phyloP scores from a whole-genome alignment of 2,888 invertebrate species.

The Ditylenchus weischeri region DNA sequence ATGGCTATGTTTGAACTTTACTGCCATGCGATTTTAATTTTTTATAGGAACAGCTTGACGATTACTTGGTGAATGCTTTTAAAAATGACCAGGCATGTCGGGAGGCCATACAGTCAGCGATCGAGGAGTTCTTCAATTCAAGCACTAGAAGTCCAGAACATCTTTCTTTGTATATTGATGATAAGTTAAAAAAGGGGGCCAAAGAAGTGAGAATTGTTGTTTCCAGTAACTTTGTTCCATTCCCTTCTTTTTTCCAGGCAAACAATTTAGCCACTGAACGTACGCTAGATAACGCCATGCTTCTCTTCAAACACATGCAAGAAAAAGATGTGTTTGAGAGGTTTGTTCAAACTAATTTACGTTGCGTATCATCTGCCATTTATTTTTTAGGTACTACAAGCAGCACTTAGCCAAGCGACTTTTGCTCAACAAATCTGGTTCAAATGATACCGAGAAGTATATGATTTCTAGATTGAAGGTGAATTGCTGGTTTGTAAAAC shows the following conservation, averaged over 20 bases:
- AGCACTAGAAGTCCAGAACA: slow-evolving; percentile 91
- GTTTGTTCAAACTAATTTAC: neutral
- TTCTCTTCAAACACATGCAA: slow-evolving; percentile 93
- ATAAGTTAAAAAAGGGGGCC: slow-evolving; percentile 80
- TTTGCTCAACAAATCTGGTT: slow-evolving; percentile 93
- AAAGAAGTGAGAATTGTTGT: slow-evolving; percentile 66
- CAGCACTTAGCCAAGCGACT: slow-evolving; percentile 95
- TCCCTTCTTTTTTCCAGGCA: slow-evolving; percentile 20
- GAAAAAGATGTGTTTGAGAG: slow-evolving; percentile 99
- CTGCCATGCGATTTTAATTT: too few relatives aligned
- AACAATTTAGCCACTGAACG: slow-evolving; percentile 84
- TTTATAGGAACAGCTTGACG: too few relatives aligned
- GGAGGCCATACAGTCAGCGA: slow-evolving; percentile 72
- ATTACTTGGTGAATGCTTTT: slow-evolving; percentile 79
- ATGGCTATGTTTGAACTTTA: slow-evolving; percentile 68
- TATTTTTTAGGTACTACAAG: slow-evolving; percentile 77
- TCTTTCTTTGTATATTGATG: slow-evolving; percentile 95
- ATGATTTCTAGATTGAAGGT: slow-evolving; percentile 98
- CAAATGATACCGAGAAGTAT: slow-evolving; percentile 98
- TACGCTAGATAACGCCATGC: slow-evolving; percentile 97
- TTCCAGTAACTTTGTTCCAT: too few relatives aligned
- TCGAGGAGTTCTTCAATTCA: slow-evolving; percentile 82
- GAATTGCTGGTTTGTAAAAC: neutral
- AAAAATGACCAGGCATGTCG: slow-evolving; percentile 94
- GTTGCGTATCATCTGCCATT: too few relatives aligned